Base-by-base conservation (phyloP, 2,797 vertebrate species). In the Pangasius macronema region DNA sequence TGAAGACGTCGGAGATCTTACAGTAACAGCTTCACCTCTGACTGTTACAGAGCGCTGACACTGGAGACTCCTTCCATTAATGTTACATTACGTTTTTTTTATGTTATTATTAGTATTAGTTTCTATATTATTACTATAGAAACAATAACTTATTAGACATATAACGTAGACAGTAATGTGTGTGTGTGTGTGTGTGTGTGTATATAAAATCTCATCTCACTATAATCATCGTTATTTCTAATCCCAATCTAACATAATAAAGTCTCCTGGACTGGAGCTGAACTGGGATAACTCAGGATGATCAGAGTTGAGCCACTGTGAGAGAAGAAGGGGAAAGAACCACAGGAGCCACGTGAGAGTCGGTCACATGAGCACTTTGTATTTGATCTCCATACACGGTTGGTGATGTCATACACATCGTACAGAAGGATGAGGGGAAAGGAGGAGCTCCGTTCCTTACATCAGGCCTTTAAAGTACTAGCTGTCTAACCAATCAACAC, bases 311-410 rank as follows among this genome's bases (percentile, higher is more conserved):
- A 33, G 22, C 30, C 18, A 22, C n/a, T 33, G n/a, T 77, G 51
- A 33, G 75, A 33, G 1, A 22, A 33, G 10, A 80, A 6, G 30
- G 5, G 1, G n/a, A 27, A 39, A 3, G 79, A 94, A 91, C 18
- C 89, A 95, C 93, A 93, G 89, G 42, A 91, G 92, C 39, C 81
- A 92, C 93, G 49, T 87, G 3, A 82, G 0, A 0, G 30, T 91
- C 90, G 94, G 94, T 94, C 94, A 96, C 94, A 94, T 94, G 92
- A 95, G 93, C 94, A 95, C 93, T 94, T 95, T 95, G 94, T 95
- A 95, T 94, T 95, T 92, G 92, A 95, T 93, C 95, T 95, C 93
- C 92, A 96, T 91, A 95, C 92, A 93, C 93, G 90, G 93, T 93
- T 93, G 91, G 93, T 94, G 94, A 94, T 92, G 93, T 93, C 91